These are phyloP conservation scores for Phalloptychus januarius DNA, from an alignment of 2,797 vertebrate species.

Conservation along the genomic window DNA sequence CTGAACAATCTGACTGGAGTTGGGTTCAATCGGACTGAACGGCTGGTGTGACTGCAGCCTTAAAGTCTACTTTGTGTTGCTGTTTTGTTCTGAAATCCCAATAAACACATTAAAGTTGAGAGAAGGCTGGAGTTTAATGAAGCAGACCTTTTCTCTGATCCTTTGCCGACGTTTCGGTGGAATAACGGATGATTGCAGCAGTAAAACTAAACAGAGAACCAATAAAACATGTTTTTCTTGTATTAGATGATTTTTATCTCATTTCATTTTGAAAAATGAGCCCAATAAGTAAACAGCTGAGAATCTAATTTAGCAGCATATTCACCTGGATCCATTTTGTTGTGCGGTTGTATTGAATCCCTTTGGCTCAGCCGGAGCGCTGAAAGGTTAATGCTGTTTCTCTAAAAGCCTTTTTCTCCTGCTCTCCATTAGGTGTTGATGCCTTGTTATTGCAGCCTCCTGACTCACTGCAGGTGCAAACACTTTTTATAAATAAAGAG, in stretches of 20 bases:
- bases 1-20: too few relatives aligned
- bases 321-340: not conserved
- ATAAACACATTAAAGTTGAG: not conserved
- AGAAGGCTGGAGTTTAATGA: not conserved
- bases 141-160: not conserved
- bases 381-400: constrained; percentile 33
- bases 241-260: not conserved
- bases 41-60: not conserved
- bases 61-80: not conserved
- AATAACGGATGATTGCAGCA: not conserved
- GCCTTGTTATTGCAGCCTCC: constrained; percentile 5
- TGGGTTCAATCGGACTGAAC: not conserved
- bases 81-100: not conserved
- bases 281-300: constrained; percentile 6
- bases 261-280: not conserved
- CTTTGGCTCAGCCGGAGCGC: not conserved
- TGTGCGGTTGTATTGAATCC: not conserved
- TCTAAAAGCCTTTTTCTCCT: constrained; percentile 16
- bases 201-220: not conserved
- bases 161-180: not conserved
- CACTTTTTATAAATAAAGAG: constrained; percentile 18
- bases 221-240: not conserved
- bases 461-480: constrained; percentile 18
- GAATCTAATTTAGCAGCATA: constrained; percentile 3
- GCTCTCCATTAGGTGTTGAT: constrained; percentile 2